These are phyloP conservation scores for Gonioctena quinquepunctata DNA, from an alignment of 1,140 invertebrate genomes.

Conservation along the genomic window DNA sequence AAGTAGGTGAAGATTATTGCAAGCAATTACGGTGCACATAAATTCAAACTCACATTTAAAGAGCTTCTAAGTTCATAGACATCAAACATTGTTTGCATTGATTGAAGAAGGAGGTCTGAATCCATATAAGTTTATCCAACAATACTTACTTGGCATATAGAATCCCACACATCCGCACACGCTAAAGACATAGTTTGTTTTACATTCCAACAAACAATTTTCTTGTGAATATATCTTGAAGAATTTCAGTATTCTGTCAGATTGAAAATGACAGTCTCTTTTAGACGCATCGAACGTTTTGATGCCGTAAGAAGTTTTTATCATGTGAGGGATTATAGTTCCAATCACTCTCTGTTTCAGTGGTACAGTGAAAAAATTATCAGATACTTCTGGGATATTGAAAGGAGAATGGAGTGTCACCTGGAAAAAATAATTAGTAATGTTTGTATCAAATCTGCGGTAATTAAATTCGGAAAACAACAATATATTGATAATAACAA, in stretches of 20 bases:
- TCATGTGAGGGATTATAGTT: slow-evolving; percentile 60
- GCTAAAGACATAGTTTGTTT: slow-evolving; percentile 50
- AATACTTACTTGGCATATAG: slow-evolving; percentile 53
- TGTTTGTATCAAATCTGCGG: too few species aligned
- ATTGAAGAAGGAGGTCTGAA: too few species aligned
- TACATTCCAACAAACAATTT: slow-evolving; percentile 56
- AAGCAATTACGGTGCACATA: too few species aligned
- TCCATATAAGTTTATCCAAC: too few species aligned
- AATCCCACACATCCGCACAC: slow-evolving; percentile 52
- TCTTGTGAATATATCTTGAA: slow-evolving; percentile 52
- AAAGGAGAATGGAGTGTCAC: slow-evolving; percentile 28
- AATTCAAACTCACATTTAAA: too few species aligned
- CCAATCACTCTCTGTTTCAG: slow-evolving; percentile 59
- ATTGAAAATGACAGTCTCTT: slow-evolving; percentile 67
- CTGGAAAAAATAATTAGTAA: too few species aligned
- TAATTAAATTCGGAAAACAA: too few species aligned
- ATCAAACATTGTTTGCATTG: too few species aligned
- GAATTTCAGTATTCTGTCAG: slow-evolving; percentile 61
- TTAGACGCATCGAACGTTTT: slow-evolving; percentile 54
- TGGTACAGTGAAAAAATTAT: slow-evolving; percentile 59
- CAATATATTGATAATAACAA: too few species aligned
- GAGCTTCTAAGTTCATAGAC: too few species aligned
- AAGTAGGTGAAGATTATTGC: too few species aligned
- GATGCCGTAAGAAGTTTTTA: slow-evolving; percentile 58
- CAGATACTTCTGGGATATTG: slow-evolving; percentile 24